Evolutionary conservation across 2,113 vertebrate genomes (phyloP).

Genomic region (Echinops telfairi): DNA sequence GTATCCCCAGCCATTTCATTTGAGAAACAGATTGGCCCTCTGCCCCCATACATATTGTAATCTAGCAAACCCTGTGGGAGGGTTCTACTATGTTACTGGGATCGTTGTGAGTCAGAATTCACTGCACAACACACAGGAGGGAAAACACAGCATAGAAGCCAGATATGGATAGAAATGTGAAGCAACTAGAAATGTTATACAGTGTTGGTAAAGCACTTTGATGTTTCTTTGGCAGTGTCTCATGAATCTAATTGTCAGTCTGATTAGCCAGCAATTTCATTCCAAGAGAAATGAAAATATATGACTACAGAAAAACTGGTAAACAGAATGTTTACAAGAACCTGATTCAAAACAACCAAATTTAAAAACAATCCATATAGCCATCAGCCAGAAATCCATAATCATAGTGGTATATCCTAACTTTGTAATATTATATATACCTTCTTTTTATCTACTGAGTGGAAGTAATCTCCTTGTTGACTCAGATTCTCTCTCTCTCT

Average conservation of each 20-base stretch:
- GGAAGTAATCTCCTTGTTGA: neutral
- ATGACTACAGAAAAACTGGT: neutral
- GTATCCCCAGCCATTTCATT: no score
- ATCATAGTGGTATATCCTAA: neutral
- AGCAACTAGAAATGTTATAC: neutral
- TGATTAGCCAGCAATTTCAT: neutral
- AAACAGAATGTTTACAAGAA: neutral
- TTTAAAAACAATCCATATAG: neutral
- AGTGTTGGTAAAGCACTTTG: neutral
- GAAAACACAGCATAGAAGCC: neutral
- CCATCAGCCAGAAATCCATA: neutral
- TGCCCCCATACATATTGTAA: neutral
- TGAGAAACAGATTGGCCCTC: neutral
- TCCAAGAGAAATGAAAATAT: constrained; percentile 44
- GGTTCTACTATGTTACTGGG: neutral
- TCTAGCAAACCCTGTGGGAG: neutral
- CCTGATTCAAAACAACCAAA: neutral
- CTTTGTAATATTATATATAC: constrained; percentile 4
- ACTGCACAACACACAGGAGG: neutral
- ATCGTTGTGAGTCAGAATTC: neutral
- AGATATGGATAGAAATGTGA: neutral
- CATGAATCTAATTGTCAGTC: neutral
- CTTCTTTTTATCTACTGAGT: neutral
- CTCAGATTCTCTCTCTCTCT: neutral
- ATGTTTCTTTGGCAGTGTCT: constrained; percentile 21